Percentiles rank a stretch among this genome's conserved stretches.
These are phyloP conservation scores for Pagetopsis macropterus DNA, from an alignment of 2,797 vertebrate genomes.

Conservation along the genomic window DNA sequence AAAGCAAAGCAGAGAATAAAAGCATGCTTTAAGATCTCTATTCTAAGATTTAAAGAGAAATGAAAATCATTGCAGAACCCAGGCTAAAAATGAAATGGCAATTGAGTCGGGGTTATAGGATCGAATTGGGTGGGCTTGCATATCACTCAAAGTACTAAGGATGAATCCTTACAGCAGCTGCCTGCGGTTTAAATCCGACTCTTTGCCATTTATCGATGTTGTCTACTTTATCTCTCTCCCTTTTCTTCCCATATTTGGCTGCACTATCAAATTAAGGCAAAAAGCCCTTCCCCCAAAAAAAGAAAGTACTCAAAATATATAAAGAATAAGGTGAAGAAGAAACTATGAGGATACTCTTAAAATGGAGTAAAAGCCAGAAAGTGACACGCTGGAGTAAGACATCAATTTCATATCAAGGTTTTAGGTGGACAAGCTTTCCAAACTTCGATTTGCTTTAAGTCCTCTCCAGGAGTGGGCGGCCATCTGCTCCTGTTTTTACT, in stretches of 20 bases:
- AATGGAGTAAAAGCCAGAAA: slow-evolving; percentile 1
- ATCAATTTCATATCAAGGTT: slow-evolving; percentile 25
- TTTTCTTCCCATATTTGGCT: no score
- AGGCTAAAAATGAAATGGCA: slow-evolving; percentile 26
- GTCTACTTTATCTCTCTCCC: no score
- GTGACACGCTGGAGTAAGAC: slow-evolving; percentile 8
- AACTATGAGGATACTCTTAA: background rate
- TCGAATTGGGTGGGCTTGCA: background rate
- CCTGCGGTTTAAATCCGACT: no score
- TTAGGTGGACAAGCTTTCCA: slow-evolving; percentile 17
- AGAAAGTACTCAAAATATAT: no score
- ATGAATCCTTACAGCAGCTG: no score
- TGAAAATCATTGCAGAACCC: slow-evolving; percentile 8
- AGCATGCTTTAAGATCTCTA: slow-evolving; percentile 13
- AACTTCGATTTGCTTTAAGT: slow-evolving; percentile 54
- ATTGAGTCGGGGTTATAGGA: background rate
- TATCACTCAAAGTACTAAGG: no score
- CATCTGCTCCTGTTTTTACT: slow-evolving; percentile 61
- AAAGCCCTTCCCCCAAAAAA: no score
- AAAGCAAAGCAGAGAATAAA: slow-evolving; percentile 29
- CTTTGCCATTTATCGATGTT: no score
- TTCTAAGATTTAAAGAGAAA: slow-evolving; percentile 29
- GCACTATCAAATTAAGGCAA: no score
- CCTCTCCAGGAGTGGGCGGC: slow-evolving; percentile 46
- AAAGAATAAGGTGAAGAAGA: background rate